Evolutionary conservation across 2,797 vertebrate species (phyloP), one percentile per base, ranked within the genome.

Genomic region (Pangasius mekongensis): DNA sequence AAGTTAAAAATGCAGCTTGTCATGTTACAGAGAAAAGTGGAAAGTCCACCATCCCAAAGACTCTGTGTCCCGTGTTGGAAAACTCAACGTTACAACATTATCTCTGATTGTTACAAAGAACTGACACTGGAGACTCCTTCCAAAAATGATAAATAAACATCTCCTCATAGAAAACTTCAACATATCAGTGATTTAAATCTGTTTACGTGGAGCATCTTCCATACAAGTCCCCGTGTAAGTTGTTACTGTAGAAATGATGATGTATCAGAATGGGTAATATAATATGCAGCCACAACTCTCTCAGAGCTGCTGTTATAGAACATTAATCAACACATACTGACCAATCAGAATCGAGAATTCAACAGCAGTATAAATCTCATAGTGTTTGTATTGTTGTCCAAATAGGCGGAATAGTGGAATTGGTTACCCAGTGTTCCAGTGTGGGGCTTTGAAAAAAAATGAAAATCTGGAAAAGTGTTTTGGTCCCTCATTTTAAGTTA

Each of bases 401-500:
- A 73, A 73, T 76, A 47, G 13, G n/a, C 7, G 8, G 54, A 24
- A 36, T 82, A 8, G 22, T 33, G 62, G 27, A 49, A n/a, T 67
- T 47, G 36, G 22, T 43, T 39, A n/a, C 18, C 9, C 82, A 67
- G 39, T 24, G 22, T 11, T 83, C 60, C 39, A 49, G 0, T 67
- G 67, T 11, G 18, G 11, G 43, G 16, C 62, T 66, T 20, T 24
- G n/a, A 13, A 13, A 30, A 54, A 58, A 83, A 10, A 66, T 6
- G 2, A 13, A 49, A 47, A 30, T 64, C 83, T 73, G 67, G 47
- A 76, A n/a, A 74, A 86, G 2, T 76, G 84, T 58, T 86, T 86
- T 74, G 84, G 33, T 74, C 33, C 22, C 30, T 60, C 36, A 60
- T 86, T 86, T 86, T 5, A 86, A 22, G 56, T 76, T 58, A 74